Conservation (phyloP, 2,888 invertebrate genomes). For the Caenorhabditis sp. region DNA sequence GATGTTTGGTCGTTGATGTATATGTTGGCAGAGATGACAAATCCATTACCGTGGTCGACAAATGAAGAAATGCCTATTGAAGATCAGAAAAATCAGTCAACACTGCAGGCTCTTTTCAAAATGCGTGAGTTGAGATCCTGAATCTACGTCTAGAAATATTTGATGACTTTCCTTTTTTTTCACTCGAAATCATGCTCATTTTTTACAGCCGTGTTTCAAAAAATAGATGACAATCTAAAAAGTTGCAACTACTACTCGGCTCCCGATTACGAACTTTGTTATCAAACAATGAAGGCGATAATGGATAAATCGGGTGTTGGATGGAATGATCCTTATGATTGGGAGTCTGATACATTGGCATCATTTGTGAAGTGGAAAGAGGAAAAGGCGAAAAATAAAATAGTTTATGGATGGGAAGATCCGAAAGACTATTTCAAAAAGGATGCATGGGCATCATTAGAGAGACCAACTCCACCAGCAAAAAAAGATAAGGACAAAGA, state of each 20-base stretch:
- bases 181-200: too few species aligned
- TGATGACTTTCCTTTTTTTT: too few species aligned
- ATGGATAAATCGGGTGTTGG: slow-evolving; percentile 8
- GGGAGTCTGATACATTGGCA: slow-evolving; percentile 7
- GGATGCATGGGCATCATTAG: not conserved
- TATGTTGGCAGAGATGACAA: slow-evolving; percentile 35
- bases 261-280: slow-evolving; percentile 21
- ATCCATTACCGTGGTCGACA: slow-evolving; percentile 8
- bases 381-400: not conserved
- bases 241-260: slow-evolving; percentile 15
- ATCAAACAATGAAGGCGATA: slow-evolving; percentile 11
- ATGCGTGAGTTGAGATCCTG: too few species aligned
- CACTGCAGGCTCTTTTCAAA: too few species aligned
- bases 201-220: not conserved
- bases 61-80: slow-evolving; percentile 1
- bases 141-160: too few species aligned
- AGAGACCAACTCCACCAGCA: not conserved
- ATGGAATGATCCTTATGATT: slow-evolving; percentile 26
- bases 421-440: slow-evolving; percentile 20
- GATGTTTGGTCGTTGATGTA: slow-evolving; percentile 44
- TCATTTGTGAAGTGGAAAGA: slow-evolving; percentile 10
- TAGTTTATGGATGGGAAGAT: slow-evolving; percentile 10
- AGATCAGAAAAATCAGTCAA: not conserved
- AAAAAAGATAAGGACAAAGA: not conserved
- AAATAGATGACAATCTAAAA: slow-evolving; percentile 19